These are phyloP conservation scores for Eulemur albifrons DNA, from an alignment of 2,797 vertebrate genomes.

Conservation along the genomic window DNA sequence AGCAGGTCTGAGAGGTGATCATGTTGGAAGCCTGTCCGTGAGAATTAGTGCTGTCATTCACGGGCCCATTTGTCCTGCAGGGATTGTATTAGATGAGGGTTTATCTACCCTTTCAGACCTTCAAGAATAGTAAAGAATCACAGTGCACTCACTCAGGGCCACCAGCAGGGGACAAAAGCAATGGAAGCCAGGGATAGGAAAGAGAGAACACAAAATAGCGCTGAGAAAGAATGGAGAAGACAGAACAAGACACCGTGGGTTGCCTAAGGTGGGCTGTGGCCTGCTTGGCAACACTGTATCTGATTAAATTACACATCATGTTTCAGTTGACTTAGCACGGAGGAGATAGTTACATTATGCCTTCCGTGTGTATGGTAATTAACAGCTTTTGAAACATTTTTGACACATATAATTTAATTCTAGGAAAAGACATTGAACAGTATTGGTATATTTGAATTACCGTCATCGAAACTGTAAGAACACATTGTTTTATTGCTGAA, in stretches of 20 bases:
- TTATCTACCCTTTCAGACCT: neutral
- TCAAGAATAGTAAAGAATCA: neutral
- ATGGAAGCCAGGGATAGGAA: neutral
- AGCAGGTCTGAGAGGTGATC: neutral
- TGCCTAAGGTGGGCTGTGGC: accelerated
- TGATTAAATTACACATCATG: accelerated
- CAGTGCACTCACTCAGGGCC: accelerated
- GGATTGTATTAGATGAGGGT: neutral
- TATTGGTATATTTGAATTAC: neutral
- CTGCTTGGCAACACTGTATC: neutral
- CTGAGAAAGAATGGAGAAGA: neutral
- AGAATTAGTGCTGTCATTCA: neutral
- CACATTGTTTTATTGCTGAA: neutral
- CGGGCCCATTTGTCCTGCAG: accelerated
- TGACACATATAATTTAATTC: neutral
- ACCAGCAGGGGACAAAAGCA: neutral
- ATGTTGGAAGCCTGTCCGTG: neutral
- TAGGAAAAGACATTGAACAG: neutral
- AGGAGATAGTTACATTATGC: neutral
- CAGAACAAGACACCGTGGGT: accelerated
- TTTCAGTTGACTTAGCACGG: neutral
- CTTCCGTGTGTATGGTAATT: accelerated
- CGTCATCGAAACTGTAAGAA: neutral
- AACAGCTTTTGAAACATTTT: neutral
- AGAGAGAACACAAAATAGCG: neutral